A percentile compares a stretch with the other conserved stretches of the same genome.
Evolutionary conservation across 2,888 invertebrate species (phyloP).

Genomic region (Aproaerema taeniolella): DNA sequence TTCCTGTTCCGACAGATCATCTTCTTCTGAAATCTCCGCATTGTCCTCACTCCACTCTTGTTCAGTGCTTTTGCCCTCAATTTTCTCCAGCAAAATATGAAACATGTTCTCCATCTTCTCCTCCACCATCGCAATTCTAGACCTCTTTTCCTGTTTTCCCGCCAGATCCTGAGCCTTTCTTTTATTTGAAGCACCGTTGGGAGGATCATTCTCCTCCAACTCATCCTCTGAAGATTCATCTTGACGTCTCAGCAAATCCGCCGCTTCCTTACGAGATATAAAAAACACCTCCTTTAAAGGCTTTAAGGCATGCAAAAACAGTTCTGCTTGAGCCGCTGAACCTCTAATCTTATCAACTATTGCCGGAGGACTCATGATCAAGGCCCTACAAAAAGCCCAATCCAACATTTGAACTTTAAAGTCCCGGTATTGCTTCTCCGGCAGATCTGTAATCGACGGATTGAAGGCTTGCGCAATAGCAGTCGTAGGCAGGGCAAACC

Average conservation of each 20-base stretch:
- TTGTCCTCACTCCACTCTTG: not conserved
- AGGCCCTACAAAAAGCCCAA: constrained; percentile 3
- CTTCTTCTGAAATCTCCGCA: not conserved
- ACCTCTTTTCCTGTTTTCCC: not conserved
- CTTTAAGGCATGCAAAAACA: not conserved
- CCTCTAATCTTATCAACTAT: constrained; percentile 1
- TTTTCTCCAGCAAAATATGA: not conserved
- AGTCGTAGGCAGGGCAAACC: constrained; percentile 1
- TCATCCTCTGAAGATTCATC: no score
- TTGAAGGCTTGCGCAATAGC: not conserved
- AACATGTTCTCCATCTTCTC: not conserved
- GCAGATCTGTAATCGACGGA: not conserved
- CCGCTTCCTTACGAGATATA: not conserved
- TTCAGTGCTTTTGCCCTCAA: not conserved
- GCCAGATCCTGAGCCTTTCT: no score
- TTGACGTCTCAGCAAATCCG: no score
- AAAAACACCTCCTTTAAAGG: not conserved
- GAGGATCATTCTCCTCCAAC: not conserved
- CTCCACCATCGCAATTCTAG: not conserved
- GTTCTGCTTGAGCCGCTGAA: constrained; percentile 1
- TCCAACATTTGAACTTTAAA: not conserved
- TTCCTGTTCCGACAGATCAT: no score
- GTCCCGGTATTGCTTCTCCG: not conserved
- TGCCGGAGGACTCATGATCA: not conserved
- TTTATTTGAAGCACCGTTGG: no score